phyloP scores from a whole-genome alignment of 2,797 vertebrate species.

The Hylomyscus alleni region DNA sequence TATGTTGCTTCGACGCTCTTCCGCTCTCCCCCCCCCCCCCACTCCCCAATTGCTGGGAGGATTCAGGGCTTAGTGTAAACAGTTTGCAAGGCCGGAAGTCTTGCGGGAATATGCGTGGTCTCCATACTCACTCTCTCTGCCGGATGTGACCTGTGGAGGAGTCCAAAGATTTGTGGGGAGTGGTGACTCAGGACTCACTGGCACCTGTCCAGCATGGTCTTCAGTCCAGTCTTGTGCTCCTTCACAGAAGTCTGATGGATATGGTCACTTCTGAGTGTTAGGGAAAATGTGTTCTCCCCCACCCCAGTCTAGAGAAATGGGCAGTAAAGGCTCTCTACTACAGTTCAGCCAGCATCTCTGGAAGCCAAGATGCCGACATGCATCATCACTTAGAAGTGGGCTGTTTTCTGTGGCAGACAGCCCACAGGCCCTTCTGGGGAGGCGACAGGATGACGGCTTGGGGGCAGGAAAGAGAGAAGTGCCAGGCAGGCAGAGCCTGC shows the following conservation, averaged over 20 bases:
- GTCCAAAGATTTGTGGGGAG: not conserved
- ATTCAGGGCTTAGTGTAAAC: rapidly evolving
- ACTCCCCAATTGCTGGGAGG: not conserved
- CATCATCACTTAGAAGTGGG: slow-evolving; percentile 21
- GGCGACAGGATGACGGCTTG: slow-evolving; percentile 10
- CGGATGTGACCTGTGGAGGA: not conserved
- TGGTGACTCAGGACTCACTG: not conserved
- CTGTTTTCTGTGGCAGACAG: slow-evolving; percentile 35
- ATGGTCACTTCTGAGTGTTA: not conserved
- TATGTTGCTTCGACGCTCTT: too few relatives aligned
- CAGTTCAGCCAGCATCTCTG: not conserved
- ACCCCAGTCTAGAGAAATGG: not conserved
- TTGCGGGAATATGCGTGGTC: not conserved
- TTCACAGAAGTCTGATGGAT: not conserved
- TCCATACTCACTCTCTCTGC: not conserved
- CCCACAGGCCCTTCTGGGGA: slow-evolving; percentile 2
- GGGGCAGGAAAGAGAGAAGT: not conserved
- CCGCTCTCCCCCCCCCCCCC: too few relatives aligned
- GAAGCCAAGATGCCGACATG: not conserved
- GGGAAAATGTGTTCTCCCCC: not conserved
- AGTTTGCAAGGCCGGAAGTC: not conserved
- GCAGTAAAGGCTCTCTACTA: not conserved
- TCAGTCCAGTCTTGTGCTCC: not conserved
- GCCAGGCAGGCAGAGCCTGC: slow-evolving; percentile 10
- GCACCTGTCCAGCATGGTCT: not conserved